Evolutionary conservation across 2,888 invertebrate genomes (phyloP).

Genomic region (Xanthia icteritia): DNA sequence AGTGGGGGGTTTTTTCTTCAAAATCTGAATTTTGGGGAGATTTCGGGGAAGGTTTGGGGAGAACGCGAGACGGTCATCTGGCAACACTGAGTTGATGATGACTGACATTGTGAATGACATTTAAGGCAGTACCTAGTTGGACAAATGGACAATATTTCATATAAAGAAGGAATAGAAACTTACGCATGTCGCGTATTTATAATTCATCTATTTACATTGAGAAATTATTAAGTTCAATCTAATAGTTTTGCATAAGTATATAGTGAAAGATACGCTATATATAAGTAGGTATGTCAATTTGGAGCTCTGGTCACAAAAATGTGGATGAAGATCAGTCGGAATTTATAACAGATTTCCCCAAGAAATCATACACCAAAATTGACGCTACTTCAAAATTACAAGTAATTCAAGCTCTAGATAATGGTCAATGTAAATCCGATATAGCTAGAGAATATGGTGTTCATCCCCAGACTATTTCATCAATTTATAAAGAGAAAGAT

Average conservation of each 20-base stretch:
- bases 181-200: slow-evolving; percentile 2
- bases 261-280: slow-evolving; percentile 11
- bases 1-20: no score
- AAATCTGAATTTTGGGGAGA: no score
- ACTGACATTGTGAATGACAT: no score
- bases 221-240: slow-evolving; percentile 5
- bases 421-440: slow-evolving; percentile 71
- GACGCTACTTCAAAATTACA: slow-evolving; percentile 70
- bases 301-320: slow-evolving; percentile 63
- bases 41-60: no score
- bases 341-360: slow-evolving; percentile 55
- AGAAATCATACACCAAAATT: slow-evolving; percentile 66
- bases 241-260: background rate
- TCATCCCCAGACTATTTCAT: slow-evolving; percentile 68
- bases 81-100: no score
- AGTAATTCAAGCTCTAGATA: slow-evolving; percentile 73
- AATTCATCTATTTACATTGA: background rate
- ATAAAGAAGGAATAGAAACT: background rate
- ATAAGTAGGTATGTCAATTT: slow-evolving; percentile 62
- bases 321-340: slow-evolving; percentile 64
- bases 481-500: slow-evolving; percentile 72
- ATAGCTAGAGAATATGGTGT: slow-evolving; percentile 73
- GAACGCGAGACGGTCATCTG: no score
- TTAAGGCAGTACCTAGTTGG: no score
- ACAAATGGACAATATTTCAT: background rate